Conservation (phyloP, 2,797 vertebrate species). For the Oophaga sylvatica region DNA sequence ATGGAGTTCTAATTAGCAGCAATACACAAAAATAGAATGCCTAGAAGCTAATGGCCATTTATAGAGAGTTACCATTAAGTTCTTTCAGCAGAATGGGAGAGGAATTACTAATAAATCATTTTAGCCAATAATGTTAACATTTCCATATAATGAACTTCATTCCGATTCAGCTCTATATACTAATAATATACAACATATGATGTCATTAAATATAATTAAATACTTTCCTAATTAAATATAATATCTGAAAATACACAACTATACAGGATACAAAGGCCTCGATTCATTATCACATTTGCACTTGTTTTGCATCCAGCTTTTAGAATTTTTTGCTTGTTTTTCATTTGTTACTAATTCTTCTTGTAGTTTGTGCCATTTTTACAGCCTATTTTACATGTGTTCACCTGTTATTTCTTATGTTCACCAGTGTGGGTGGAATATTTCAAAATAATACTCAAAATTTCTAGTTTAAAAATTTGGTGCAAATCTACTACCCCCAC, state of each 20-base stretch:
- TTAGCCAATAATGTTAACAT: conserved; percentile 11
- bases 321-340: too few relatives aligned
- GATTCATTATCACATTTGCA: too few relatives aligned
- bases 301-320: too few relatives aligned
- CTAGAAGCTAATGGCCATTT: conserved; percentile 14
- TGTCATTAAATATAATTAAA: background rate
- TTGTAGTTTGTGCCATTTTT: too few relatives aligned
- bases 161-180: background rate
- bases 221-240: background rate
- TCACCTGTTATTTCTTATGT: too few relatives aligned
- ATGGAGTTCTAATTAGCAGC: background rate
- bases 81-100: background rate
- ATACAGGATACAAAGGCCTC: background rate
- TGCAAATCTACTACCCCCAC: too few relatives aligned
- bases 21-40: conserved; percentile 1
- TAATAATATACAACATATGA: background rate
- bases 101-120: conserved; percentile 1
- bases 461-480: too few relatives aligned
- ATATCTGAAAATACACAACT: background rate
- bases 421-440: too few relatives aligned
- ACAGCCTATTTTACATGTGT: too few relatives aligned
- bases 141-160: background rate
- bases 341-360: too few relatives aligned
- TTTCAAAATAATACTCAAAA: too few relatives aligned
- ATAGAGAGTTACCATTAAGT: background rate